Evolutionary conservation across 2,888 invertebrate genomes (phyloP), one percentile per base, ranked within the genome.

Genomic region (Amphimallon solstitiale): DNA sequence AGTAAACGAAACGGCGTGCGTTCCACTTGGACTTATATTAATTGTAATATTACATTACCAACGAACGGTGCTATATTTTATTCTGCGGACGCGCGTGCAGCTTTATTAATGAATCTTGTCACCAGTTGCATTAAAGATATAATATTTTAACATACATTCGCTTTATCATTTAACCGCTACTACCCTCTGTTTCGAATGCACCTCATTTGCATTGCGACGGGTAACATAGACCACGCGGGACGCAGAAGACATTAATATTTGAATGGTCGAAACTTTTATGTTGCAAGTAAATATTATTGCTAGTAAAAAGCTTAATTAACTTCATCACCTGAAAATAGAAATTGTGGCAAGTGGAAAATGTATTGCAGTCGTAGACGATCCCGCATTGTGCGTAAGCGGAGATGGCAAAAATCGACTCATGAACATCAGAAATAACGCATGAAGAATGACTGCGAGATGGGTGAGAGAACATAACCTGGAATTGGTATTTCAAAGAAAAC

Each of bases 11-110:
- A 56, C 40, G 56, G 40, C 9, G 29, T 56, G 56, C 56, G 56
- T 56, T 56, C 46, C 40, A 38, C 62, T 23, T 10, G 49, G 49
- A 49, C 49, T 49, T 62, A 49, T 62, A 62, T 62, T 62, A 62
- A 62, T 62, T 62, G 62, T 48, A 49, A 62, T 62, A 62, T 62
- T 23, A 62, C 62, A 51, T 62, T 62, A 38, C 62, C 6, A 23
- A 17, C 49, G 49, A 48, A 37, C 62, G 56, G 21, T 21, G 38
- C 23, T 21, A 37, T 62, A 37, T 40, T 23, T 49, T 62, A 37
- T 38, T 37, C 29, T 12, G 29, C 17, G 14, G 15, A 19, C 14
- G 34, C 3, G 38, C 21, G 60, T 23, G 56, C 40, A 40, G 40
- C 37, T 14, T 23, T 49, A 62, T 62, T 49, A 62, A 62, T 38